Conservation (phyloP, 2,113 vertebrate species). For the Chaetorhynchus papuensis region DNA sequence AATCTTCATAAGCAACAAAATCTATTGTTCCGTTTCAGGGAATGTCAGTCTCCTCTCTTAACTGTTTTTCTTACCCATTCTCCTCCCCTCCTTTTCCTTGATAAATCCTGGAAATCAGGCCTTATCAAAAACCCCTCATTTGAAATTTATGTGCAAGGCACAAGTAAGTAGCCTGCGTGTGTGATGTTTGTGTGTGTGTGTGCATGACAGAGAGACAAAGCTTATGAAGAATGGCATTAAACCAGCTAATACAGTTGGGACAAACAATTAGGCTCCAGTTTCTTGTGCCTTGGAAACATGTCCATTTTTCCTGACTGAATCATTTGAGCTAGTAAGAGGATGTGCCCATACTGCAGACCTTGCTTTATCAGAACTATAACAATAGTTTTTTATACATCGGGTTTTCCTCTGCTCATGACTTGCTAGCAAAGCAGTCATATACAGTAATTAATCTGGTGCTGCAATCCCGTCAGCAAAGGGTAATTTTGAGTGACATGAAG, state of each 20-base stretch:
- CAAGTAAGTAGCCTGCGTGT: not conserved
- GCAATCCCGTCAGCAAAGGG: not conserved
- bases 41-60: not conserved
- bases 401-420: not conserved
- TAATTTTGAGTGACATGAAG: not conserved
- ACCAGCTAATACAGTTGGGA: not conserved
- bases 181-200: too few relatives aligned
- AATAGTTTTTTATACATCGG: not conserved
- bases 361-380: not conserved
- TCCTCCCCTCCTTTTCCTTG: not conserved
- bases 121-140: not conserved
- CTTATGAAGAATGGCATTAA: not conserved
- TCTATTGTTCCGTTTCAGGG: not conserved
- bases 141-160: not conserved
- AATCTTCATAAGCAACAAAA: not conserved
- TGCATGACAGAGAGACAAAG: not conserved
- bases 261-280: not conserved
- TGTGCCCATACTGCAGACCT: not conserved
- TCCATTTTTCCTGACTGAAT: not conserved
- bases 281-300: not conserved
- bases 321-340: not conserved
- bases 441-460: not conserved
- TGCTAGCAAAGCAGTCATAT: not conserved
- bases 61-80: not conserved
- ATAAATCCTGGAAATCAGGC: not conserved